phyloP scores from a whole-genome alignment of 2,113 vertebrate species.

The Podilymbus podiceps region DNA sequence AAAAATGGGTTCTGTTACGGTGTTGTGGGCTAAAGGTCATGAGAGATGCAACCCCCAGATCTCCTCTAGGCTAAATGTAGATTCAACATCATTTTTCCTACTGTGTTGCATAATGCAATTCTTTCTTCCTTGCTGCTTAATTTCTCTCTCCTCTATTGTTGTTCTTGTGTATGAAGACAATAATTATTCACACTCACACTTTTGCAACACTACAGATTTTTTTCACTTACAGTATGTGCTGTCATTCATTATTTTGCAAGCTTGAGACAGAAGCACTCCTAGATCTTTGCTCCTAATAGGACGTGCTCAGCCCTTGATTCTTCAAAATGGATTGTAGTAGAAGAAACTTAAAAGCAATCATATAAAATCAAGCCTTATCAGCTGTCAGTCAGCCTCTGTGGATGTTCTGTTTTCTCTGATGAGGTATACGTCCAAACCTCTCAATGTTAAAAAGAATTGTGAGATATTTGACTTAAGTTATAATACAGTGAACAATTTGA shows the following conservation, averaged over 20 bases:
- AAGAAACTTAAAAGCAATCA: not conserved
- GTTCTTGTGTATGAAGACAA: not conserved
- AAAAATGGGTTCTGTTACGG: not conserved
- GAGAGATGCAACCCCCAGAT: not conserved
- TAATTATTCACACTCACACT: not conserved
- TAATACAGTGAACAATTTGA: not conserved
- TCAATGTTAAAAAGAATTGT: not conserved
- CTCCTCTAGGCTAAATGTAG: not conserved
- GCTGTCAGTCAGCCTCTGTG: not conserved
- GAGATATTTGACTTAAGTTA: not conserved
- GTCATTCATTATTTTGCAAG: not conserved
- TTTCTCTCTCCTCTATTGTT: conserved; percentile 9
- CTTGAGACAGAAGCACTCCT: not conserved
- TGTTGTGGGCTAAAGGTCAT: not conserved
- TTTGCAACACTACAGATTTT: not conserved
- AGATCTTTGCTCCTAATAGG: not conserved
- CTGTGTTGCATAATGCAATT: not conserved
- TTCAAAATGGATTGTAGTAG: not conserved
- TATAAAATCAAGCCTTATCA: not conserved
- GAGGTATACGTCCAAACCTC: not conserved
- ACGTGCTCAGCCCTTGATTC: not conserved
- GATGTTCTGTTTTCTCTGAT: not conserved
- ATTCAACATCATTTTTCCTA: not conserved
- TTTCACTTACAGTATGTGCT: not conserved
- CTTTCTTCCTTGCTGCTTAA: not conserved